A percentile compares a stretch with the other conserved stretches of the same genome.
Evolutionary conservation across 2,113 vertebrate species (phyloP).

Genomic region (Cyanoderma ruficeps): DNA sequence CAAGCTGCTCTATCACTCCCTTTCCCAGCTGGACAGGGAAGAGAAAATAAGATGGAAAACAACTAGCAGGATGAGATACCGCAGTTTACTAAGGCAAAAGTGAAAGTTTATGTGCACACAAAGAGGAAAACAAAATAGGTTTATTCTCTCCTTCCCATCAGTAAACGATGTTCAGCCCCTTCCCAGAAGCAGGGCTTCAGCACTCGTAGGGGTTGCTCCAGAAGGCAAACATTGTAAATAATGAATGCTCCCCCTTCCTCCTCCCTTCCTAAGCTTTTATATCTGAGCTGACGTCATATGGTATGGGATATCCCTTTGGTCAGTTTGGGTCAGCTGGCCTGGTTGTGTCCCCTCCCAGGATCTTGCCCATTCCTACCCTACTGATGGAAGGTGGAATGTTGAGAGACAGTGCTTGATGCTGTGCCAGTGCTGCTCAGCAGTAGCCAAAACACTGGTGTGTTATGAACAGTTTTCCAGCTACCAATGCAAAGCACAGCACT

Average conservation of each 20-base stretch:
- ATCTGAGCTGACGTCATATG: background rate
- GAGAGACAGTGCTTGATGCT: background rate
- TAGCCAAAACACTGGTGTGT: background rate
- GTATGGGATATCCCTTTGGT: background rate
- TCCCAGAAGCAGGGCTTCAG: background rate
- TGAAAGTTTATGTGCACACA: background rate
- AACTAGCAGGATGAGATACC: background rate
- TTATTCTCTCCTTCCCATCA: background rate
- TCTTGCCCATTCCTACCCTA: background rate
- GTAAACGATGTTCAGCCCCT: background rate
- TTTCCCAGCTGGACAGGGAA: background rate
- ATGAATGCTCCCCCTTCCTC: background rate
- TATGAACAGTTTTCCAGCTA: background rate
- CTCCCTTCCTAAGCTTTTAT: background rate
- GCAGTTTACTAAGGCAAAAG: background rate
- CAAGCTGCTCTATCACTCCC: background rate
- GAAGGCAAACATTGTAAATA: background rate
- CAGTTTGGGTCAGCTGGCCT: background rate
- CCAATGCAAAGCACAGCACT: background rate
- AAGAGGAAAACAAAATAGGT: background rate
- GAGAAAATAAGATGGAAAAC: background rate
- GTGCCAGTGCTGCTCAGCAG: background rate
- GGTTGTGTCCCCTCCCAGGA: background rate
- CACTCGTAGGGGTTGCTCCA: background rate
- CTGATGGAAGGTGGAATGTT: background rate